Conservation (phyloP, 2,888 invertebrate species). For the Polymixis lichenea region DNA sequence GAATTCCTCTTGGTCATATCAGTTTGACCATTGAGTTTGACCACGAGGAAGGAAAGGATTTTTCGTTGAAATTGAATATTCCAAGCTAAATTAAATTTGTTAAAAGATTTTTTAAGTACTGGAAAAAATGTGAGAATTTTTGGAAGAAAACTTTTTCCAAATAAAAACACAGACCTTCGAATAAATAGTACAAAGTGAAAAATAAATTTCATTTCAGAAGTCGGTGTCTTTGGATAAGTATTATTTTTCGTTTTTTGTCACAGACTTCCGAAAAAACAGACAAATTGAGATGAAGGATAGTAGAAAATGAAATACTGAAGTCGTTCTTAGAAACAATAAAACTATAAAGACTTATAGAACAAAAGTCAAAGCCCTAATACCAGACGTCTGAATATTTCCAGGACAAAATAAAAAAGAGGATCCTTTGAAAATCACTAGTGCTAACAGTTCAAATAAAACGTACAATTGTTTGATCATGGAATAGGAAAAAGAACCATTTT, state of each 20-base stretch:
- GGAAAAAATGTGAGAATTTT: not conserved
- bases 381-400: constrained; percentile 3
- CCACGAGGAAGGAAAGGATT: no score
- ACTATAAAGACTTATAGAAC: no score
- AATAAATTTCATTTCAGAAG: no score
- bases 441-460: constrained; percentile 24
- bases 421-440: constrained; percentile 10
- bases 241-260: no score
- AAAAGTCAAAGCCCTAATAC: no score
- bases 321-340: not conserved
- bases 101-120: not conserved
- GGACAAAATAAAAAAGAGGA: not conserved
- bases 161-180: no score
- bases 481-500: constrained; percentile 5
- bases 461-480: not conserved
- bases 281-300: not conserved
- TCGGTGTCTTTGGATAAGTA: no score
- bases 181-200: no score
- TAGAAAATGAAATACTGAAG: not conserved
- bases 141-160: no score
- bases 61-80: constrained; percentile 13
- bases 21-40: no score
- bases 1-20: no score
- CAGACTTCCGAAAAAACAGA: no score
- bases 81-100: not conserved